phyloP scores from a whole-genome alignment of 2,797 vertebrate species.

The Heteromormyrus szaboi region DNA sequence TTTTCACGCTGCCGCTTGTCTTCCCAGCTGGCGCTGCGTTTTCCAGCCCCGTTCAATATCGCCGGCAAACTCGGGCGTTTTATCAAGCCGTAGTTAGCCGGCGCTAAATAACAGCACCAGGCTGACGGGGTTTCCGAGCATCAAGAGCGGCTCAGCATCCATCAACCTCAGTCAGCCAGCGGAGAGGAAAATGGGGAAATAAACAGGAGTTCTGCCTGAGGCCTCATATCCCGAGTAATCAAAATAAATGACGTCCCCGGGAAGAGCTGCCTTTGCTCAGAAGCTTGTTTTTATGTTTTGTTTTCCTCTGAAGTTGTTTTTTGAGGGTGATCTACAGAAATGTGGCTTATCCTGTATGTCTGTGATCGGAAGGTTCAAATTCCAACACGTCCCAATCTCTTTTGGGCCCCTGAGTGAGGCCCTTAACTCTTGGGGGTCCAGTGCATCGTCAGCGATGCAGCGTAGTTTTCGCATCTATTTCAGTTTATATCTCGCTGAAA shows the following conservation, averaged over 20 bases:
- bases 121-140: not conserved
- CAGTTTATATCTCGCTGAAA: too few species aligned
- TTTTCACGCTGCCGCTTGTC: not conserved
- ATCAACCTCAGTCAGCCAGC: not conserved
- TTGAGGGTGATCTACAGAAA: not conserved
- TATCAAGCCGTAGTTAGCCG: not conserved
- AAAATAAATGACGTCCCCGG: not conserved
- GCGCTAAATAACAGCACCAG: not conserved
- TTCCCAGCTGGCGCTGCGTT: not conserved
- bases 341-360: not conserved
- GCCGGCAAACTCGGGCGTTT: not conserved
- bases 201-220: not conserved
- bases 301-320: not conserved
- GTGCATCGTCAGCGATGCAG: too few species aligned
- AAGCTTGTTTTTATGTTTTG: not conserved
- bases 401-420: not conserved
- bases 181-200: not conserved
- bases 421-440: too few species aligned
- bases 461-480: too few species aligned
- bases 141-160: not conserved
- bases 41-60: not conserved
- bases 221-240: not conserved
- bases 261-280: not conserved
- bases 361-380: not conserved
- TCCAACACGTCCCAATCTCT: not conserved